Base-by-base conservation (phyloP, 2,888 invertebrate species). In the Oscheius sp. region DNA sequence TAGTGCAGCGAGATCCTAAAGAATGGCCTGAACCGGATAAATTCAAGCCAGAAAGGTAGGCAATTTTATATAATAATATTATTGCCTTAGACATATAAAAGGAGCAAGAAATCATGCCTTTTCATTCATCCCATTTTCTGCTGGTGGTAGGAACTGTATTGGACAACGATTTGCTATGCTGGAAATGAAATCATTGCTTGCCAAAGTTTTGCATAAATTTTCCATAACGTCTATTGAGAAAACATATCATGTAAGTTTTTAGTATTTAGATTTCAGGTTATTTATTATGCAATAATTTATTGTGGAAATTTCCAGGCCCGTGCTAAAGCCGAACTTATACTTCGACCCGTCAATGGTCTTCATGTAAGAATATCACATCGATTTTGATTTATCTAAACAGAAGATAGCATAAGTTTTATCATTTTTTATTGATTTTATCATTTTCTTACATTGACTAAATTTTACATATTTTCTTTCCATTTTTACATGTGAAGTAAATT, bases 71-170 rank as follows among this genome's bases (percentile, higher is more conserved):
- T 23, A 66, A n/a, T 45, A 3, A 35, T 35, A 35, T 35, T 35
- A 9, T 6, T 85, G 83, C 29, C 87, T 91, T 76, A 76, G 88
- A 27, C 87, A 88, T 5, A 89, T 90, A 61, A 89, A 89, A 69
- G 70, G 80, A 2, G 70, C 73, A 12, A 82, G 82, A 2, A 85
- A 90, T 52, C 89, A 90, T 78, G 88, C 90, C 1, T 90, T 84
- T 83, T 86, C 89, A 23, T 91, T 88, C 79, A 84, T 90, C 3
- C 90, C 90, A 0, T 90, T 90, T 82, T 90, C 90, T 1, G 90
- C 90, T 49, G 90, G 91, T 2, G 85, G 88, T 2, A 85, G 91
- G 27, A 90, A 91, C 81, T 90, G 90, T 77, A 90, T 90, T 52
- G 90, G 90, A 84, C 86, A 88, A 84, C 77, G 87, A 61, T 87